Evolutionary conservation across 2,113 vertebrate genomes (phyloP), one percentile per base, ranked within the genome.

Genomic region (Synodontis membranacea): DNA sequence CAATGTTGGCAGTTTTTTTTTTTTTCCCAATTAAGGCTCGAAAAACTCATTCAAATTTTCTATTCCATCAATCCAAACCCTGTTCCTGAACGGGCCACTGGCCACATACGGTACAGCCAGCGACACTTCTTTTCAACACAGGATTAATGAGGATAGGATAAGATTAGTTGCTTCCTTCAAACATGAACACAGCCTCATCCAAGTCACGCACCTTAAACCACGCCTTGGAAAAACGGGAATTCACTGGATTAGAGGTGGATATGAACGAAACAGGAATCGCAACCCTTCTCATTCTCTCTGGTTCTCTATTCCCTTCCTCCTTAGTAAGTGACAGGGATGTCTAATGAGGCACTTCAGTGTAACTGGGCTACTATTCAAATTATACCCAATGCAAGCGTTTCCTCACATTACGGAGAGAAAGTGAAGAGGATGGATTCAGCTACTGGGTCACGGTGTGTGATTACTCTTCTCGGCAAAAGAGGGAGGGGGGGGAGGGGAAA

Each of bases 241-340:
- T 88, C 83, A 72, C 52, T 88, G 91, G 92, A 92, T 93, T 92
- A 92, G 85, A 44, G 4, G 37, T 83, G 91, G 93, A 91, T 93
- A 91, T 91, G 86, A 87, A 87, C 91, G 90, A 92, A 93, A 92
- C 91, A 89, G 88, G 88, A 92, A 93, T 91, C 86, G 31, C 91
- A 74, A 62, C 88, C 87, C 84, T 72, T 89, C 86, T 60, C 42
- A 28, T 70, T 80, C 88, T 37, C 52, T 62, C 66, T 37, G 75
- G 82, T 75, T 90, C 54, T 58, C 52, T 66, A 86, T 68, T 76
- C 86, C 87, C 83, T 91, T 82, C 88, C 76, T 89, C 86, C 89
- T 68, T 74, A 84, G 85, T 83, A 88, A 92, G 90, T 75, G 89
- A 84, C 44, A 85, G 89, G 58, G 68, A 56, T 39, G 64, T 80